These are phyloP conservation scores for Aphis gossypii DNA, from an alignment of 1,140 invertebrate species.

Conservation along the genomic window DNA sequence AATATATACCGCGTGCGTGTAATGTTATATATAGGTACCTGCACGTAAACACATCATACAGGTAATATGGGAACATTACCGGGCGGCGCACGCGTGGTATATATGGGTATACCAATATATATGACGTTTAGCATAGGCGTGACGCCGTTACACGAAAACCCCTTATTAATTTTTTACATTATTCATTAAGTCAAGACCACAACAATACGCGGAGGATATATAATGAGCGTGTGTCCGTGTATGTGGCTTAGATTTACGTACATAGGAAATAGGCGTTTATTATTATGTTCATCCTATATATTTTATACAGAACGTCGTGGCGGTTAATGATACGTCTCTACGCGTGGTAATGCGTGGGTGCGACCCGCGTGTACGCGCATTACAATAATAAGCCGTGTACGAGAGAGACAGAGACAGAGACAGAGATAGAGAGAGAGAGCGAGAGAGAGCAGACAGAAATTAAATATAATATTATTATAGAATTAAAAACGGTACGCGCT, in stretches of 20 bases:
- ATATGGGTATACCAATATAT: neutral
- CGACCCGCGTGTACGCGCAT: neutral
- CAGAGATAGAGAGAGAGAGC: neutral
- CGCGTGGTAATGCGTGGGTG: neutral
- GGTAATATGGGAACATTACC: neutral
- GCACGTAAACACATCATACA: neutral
- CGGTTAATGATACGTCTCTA: conserved; percentile 42
- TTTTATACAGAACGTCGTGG: neutral
- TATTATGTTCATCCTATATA: neutral
- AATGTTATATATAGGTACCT: neutral
- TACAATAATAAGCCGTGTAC: neutral
- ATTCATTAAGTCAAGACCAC: conserved; percentile 44
- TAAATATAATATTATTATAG: neutral
- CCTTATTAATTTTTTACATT: conserved; percentile 54
- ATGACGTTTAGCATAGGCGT: conserved; percentile 22
- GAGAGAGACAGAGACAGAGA: neutral
- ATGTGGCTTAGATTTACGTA: neutral
- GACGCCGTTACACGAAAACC: conserved; percentile 52
- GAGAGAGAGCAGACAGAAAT: neutral
- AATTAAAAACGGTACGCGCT: neutral
- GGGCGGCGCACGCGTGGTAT: neutral
- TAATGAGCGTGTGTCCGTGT: neutral
- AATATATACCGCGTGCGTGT: neutral
- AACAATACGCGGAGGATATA: conserved; percentile 37
- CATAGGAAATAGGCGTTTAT: conserved; percentile 51